Conservation (phyloP, 2,113 vertebrate genomes). For the Mesitornis unicolor region DNA sequence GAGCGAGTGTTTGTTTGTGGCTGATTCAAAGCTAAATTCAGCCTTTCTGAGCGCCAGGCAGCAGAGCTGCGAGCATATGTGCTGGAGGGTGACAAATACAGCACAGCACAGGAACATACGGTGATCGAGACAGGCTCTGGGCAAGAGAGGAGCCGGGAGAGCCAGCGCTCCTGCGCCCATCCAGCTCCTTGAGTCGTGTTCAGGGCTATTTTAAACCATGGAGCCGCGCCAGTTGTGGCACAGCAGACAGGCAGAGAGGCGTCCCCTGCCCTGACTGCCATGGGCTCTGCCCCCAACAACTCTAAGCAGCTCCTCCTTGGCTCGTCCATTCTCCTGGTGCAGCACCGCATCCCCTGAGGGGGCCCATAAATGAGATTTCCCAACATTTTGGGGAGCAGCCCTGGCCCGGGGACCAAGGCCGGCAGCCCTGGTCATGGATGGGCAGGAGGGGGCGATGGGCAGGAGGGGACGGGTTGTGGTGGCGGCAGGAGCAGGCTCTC, state of each 20-base stretch:
- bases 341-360: no score
- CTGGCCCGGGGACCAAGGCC: neutral
- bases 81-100: constrained; percentile 21
- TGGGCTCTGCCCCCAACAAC: neutral
- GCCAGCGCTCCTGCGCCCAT: neutral
- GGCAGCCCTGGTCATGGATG: neutral
- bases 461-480: neutral
- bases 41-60: neutral
- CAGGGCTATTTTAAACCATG: neutral
- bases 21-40: constrained; percentile 9
- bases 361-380: accelerated
- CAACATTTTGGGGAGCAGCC: neutral
- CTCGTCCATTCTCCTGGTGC: no score
- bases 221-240: no score
- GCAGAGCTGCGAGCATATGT: constrained; percentile 2
- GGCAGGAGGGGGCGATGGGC: neutral
- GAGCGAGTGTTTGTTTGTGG: neutral
- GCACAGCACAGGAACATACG: neutral
- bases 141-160: neutral
- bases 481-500: neutral
- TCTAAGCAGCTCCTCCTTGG: neutral
- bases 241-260: no score
- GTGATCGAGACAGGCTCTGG: constrained; percentile 14
- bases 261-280: neutral
- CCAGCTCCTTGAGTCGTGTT: neutral